Evolutionary conservation across 2,888 invertebrate genomes (phyloP), one percentile per base, ranked within the genome.

Genomic region (Phania funesta): DNA sequence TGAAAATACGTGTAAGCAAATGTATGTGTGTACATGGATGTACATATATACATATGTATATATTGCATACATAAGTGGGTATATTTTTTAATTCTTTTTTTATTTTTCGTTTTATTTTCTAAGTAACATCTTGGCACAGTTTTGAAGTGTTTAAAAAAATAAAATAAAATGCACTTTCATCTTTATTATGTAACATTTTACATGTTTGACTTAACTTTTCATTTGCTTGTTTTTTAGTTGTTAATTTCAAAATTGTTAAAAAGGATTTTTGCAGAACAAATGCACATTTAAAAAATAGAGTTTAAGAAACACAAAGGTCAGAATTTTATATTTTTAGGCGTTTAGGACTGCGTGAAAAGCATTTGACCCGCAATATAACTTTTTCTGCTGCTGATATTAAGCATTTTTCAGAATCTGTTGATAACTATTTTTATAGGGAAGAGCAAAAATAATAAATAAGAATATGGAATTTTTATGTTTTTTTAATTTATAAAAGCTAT

Each of bases 121-220:
- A 56, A 65, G 75, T 38, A 58, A 75, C 38, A 75, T 56, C 56
- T 48, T 75, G 75, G 56, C 75, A 75, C 20, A 75, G 35, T 56
- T 48, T 16, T 32, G 4, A 16, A 32, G 29, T 56, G 56, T 62
- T 26, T 60, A 67, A 76, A n/a, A n/a, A 7, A 67, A 50, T 68
- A 60, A 38, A 50, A 41, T 41, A 58, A 29, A 52, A 50, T 26
- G n/a, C 60, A 68, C 32, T 60, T 68, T 60, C 52, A 26, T 76
- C 29, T 60, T 41, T 44, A 58, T 58, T 24, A 6, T 35, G 18
- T 48, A 58, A 58, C 32, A 70, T 26, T 46, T 54, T 29, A 29
- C 22, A 32, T 46, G 18, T 70, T 58, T 70, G 22, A 41, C 7
- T 50, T 60, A 3, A 24, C 24, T 41, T 20, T 60, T 24, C 4